A percentile compares a stretch with the other conserved stretches of the same genome.
Evolutionary conservation across 2,888 invertebrate species (phyloP).

Genomic region (Tipula unca): DNA sequence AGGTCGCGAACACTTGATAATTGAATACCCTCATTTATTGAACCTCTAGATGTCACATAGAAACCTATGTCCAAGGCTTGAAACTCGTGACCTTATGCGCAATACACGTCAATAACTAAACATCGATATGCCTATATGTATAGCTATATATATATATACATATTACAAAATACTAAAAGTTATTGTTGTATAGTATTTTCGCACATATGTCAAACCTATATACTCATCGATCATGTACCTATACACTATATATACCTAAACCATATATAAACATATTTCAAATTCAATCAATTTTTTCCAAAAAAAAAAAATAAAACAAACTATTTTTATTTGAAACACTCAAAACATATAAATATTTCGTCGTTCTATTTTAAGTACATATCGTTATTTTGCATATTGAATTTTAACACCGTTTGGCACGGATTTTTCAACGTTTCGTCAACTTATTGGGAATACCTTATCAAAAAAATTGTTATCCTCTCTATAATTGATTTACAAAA

Average conservation of each 20-base stretch:
- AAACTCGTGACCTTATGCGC: background rate
- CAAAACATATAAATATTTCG: background rate
- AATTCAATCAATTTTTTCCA: background rate
- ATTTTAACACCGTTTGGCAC: background rate
- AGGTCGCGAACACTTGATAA: no score
- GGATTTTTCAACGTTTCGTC: background rate
- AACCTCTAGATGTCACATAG: no score
- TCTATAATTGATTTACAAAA: background rate
- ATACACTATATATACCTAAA: no score
- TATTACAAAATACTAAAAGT: background rate
- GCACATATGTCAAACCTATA: background rate
- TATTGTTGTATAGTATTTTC: background rate
- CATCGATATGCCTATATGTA: background rate
- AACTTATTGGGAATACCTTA: background rate
- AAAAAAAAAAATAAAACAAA: background rate
- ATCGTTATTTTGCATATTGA: background rate
- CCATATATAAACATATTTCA: background rate
- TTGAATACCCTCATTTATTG: no score
- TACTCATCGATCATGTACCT: no score
- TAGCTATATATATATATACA: no score
- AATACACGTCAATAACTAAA: background rate
- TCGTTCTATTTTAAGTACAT: background rate
- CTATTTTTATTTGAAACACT: background rate
- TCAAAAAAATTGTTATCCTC: background rate
- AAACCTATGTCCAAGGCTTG: background rate